Percentiles rank a stretch among this genome's conserved stretches.
Evolutionary conservation across 2,113 vertebrate species (phyloP).

Genomic region (Anguilla japonica): DNA sequence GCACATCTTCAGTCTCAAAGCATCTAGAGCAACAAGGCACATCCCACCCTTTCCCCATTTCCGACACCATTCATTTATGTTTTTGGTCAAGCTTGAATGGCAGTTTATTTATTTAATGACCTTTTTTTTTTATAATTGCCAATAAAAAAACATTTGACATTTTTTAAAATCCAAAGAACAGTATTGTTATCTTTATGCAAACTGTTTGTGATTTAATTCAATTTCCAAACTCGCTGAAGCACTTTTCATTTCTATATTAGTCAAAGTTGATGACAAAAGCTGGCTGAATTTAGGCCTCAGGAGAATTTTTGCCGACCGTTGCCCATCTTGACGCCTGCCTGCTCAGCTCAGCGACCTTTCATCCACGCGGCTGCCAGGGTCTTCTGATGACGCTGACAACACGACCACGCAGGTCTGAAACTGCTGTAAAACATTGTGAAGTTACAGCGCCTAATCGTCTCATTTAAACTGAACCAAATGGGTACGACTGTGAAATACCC

Average conservation of each 20-base stretch:
- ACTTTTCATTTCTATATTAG: no score
- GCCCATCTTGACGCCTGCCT: slow-evolving; percentile 46
- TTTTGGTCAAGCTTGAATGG: background rate
- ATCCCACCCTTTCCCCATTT: no score
- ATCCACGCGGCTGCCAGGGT: slow-evolving; percentile 44
- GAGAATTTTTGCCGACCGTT: slow-evolving; percentile 19
- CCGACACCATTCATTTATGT: background rate
- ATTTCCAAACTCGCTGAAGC: no score
- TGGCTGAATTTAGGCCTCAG: background rate
- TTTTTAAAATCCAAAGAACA: no score
- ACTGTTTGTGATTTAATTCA: no score
- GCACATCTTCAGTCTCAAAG: no score
- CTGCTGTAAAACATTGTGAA: no score
- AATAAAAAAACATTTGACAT: background rate
- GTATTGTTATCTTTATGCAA: no score
- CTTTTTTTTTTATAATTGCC: background rate
- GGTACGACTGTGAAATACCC: slow-evolving; percentile 7
- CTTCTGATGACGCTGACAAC: slow-evolving; percentile 53
- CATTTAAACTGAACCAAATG: background rate
- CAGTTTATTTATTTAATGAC: background rate
- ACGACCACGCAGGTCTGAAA: no score
- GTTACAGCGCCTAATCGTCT: no score
- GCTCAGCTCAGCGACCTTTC: slow-evolving; percentile 37
- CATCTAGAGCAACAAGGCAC: no score
- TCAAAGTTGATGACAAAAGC: background rate